These are phyloP conservation scores for Epicauta chinensis DNA, from an alignment of 1,140 invertebrate species.

Conservation along the genomic window DNA sequence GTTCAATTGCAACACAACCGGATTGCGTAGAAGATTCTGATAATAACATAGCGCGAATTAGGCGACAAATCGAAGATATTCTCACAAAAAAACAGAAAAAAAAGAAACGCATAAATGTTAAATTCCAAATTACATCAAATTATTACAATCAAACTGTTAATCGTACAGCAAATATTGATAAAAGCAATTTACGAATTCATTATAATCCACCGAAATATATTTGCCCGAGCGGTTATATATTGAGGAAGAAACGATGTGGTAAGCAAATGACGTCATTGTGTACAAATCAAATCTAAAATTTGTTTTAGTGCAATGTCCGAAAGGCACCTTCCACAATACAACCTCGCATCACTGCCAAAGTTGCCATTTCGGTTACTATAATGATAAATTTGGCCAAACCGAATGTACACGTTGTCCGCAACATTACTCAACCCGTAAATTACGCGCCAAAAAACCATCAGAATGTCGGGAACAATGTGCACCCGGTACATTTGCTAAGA, in stretches of 20 bases:
- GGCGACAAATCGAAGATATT: conserved; percentile 14
- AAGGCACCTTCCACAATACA: conserved; percentile 59
- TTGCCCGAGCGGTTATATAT: conserved; percentile 33
- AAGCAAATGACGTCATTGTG: not conserved
- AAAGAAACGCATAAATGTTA: conserved; percentile 29
- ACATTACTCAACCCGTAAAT: conserved; percentile 52
- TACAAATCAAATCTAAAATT: conserved; percentile 3
- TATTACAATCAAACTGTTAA: conserved; percentile 12
- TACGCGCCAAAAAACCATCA: conserved; percentile 47
- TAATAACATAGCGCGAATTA: conserved; percentile 31
- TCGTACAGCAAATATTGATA: conserved; percentile 5
- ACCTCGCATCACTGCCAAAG: conserved; percentile 48
- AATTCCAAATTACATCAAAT: conserved; percentile 28
- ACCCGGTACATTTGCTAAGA: conserved; percentile 39
- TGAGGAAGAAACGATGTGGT: conserved; percentile 38
- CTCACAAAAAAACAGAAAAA: conserved; percentile 1
- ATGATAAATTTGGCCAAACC: conserved; percentile 49
- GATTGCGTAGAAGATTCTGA: conserved; percentile 38
- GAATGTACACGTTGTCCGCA: conserved; percentile 54
- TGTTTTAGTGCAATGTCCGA: conserved; percentile 54
- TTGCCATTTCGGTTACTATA: conserved; percentile 57
- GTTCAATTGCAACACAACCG: conserved; percentile 32
- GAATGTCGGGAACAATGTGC: conserved; percentile 52
- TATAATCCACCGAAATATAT: conserved; percentile 22
- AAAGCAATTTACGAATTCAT: conserved; percentile 23